Conservation (phyloP, 2,888 invertebrate species). For the Dryobotodes eremita region DNA sequence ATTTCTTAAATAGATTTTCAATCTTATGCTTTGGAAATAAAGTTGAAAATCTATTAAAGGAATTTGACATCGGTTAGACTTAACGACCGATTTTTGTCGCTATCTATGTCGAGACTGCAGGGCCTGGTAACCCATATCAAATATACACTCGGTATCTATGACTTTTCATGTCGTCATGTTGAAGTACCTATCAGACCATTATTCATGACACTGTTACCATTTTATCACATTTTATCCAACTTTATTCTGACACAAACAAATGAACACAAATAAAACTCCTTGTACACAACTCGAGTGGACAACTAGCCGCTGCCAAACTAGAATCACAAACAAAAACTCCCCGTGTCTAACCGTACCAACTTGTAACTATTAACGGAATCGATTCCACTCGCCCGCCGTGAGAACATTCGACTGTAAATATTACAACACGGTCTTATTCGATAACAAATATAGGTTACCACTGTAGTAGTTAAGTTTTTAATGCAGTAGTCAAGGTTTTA, state of each 20-base stretch:
- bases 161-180: background rate
- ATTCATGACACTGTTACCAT: background rate
- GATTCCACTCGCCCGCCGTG: conserved; percentile 75
- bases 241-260: background rate
- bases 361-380: conserved; percentile 73
- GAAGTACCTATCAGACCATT: background rate
- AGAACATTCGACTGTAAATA: conserved; percentile 77
- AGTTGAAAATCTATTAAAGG: no score
- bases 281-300: conserved; percentile 15
- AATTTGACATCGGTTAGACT: no score
- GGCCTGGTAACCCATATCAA: background rate
- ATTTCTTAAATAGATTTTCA: no score
- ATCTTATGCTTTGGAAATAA: no score
- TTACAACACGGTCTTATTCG: conserved; percentile 72
- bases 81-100: no score
- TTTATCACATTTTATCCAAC: background rate
- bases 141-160: background rate
- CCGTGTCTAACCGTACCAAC: conserved; percentile 76
- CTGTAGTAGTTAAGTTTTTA: conserved; percentile 18
- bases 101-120: no score
- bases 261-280: conserved; percentile 1
- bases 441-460: conserved; percentile 78
- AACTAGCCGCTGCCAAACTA: conserved; percentile 25
- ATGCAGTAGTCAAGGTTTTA: conserved; percentile 43
- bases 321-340: conserved; percentile 71